These are phyloP conservation scores for Elymnias hypermnestra DNA, from an alignment of 1,140 invertebrate species.

Conservation along the genomic window DNA sequence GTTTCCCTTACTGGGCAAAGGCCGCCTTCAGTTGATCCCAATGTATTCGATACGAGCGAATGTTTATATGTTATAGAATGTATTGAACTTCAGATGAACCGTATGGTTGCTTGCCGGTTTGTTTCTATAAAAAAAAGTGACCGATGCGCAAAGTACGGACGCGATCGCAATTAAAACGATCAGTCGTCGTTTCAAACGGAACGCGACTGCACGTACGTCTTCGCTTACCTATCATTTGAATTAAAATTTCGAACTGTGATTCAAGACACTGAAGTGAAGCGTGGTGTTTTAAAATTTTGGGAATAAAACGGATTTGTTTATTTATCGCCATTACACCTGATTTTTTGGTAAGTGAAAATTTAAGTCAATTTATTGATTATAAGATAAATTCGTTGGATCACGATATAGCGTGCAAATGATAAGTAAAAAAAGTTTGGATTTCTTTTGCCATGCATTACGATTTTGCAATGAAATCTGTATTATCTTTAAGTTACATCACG, in stretches of 20 bases:
- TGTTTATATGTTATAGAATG: too few species aligned
- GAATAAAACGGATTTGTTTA: neutral
- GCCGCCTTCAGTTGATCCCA: too few species aligned
- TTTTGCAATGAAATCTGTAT: too few species aligned
- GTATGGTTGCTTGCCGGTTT: too few species aligned
- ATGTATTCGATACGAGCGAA: too few species aligned
- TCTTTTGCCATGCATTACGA: too few species aligned
- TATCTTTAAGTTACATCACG: too few species aligned
- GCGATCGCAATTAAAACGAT: conserved; percentile 14
- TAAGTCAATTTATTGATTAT: neutral
- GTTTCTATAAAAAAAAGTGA: too few species aligned
- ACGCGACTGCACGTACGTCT: conserved; percentile 37
- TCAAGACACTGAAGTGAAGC: conserved; percentile 31
- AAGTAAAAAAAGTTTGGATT: neutral
- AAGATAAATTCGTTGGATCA: neutral
- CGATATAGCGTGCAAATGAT: neutral
- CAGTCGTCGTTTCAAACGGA: conserved; percentile 53
- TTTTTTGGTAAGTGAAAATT: neutral
- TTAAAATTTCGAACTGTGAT: conserved; percentile 36
- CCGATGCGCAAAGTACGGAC: conserved; percentile 47
- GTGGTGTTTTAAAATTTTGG: conserved; percentile 27
- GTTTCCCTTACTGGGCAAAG: too few species aligned
- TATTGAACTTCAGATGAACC: too few species aligned
- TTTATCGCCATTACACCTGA: neutral
- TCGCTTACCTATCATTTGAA: conserved; percentile 12